phyloP scores from a whole-genome alignment of 2,888 invertebrate genomes.

The Criorhina ranunculi region DNA sequence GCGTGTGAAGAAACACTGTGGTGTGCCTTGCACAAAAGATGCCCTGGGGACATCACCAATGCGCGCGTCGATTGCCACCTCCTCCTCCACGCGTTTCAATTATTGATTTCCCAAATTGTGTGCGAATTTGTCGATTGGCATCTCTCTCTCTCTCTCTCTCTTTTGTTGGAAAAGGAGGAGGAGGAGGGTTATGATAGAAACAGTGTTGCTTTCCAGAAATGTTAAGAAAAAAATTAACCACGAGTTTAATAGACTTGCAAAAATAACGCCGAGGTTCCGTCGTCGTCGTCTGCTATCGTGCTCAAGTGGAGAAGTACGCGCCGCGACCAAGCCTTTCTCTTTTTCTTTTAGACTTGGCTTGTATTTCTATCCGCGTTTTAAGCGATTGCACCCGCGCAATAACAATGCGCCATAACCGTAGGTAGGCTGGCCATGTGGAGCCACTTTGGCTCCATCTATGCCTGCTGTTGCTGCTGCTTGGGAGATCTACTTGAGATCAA shows the following conservation, averaged over 20 bases:
- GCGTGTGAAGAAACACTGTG: slow-evolving; percentile 71
- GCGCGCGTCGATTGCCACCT: slow-evolving; percentile 19
- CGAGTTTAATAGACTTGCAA: slow-evolving; percentile 52
- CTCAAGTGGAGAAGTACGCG: slow-evolving; percentile 39
- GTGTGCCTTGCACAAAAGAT: slow-evolving; percentile 66
- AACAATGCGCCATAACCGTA: slow-evolving; percentile 68
- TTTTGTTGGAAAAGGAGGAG: no score
- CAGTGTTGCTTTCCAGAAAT: neutral
- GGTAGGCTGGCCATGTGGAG: slow-evolving; percentile 69
- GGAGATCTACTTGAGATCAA: slow-evolving; percentile 76
- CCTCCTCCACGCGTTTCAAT: slow-evolving; percentile 76
- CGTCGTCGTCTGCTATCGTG: slow-evolving; percentile 14
- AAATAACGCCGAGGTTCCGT: slow-evolving; percentile 17
- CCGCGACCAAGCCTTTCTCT: slow-evolving; percentile 64
- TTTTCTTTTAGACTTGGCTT: slow-evolving; percentile 58
- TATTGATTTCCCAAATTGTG: slow-evolving; percentile 76
- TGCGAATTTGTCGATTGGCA: slow-evolving; percentile 75
- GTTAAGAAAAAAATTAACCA: slow-evolving; percentile 12
- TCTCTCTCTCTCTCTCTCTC: no score
- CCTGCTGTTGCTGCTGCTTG: slow-evolving; percentile 32
- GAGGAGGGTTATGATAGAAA: neutral
- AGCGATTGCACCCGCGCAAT: slow-evolving; percentile 76
- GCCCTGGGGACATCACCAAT: slow-evolving; percentile 63
- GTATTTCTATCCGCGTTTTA: slow-evolving; percentile 56
- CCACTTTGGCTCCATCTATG: slow-evolving; percentile 64